Evolutionary conservation across 2,888 invertebrate genomes (phyloP).

Genomic region (Amphiduros pacificus): DNA sequence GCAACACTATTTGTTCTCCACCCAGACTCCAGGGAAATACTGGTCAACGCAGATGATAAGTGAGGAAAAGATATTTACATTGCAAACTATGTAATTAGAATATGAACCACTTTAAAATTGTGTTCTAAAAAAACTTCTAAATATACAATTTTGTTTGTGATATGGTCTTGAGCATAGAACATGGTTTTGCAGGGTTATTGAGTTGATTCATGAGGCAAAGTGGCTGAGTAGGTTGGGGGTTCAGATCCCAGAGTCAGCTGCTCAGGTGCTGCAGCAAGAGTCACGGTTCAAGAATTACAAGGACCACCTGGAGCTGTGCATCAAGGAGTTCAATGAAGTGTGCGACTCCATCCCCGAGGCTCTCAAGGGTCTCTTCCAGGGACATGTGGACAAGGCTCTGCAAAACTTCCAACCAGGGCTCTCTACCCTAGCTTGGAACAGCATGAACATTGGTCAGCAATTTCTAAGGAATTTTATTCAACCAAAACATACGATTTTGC

Average conservation of each 20-base stretch:
- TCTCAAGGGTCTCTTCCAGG: conserved; percentile 46
- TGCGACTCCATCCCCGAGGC: conserved; percentile 47
- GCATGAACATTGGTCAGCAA: conserved; percentile 59
- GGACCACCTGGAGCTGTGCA: conserved; percentile 53
- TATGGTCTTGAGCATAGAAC: conserved; percentile 5
- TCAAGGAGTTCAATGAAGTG: conserved; percentile 46
- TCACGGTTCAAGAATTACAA: conserved; percentile 56
- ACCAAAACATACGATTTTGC: too few species aligned
- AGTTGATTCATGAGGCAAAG: conserved; percentile 57
- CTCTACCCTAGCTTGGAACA: conserved; percentile 57
- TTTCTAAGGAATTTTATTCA: too few species aligned
- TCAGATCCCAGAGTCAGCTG: conserved; percentile 54
- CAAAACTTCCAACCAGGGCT: conserved; percentile 56
- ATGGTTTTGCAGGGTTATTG: conserved; percentile 53
- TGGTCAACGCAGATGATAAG: conserved; percentile 57
- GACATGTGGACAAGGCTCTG: conserved; percentile 47
- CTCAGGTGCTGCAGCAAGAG: conserved; percentile 53
- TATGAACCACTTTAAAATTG: too few species aligned
- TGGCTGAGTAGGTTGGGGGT: conserved; percentile 57
- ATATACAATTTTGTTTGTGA: too few species aligned
- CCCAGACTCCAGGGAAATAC: conserved; percentile 47
- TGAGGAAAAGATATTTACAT: too few species aligned
- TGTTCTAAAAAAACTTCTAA: too few species aligned
- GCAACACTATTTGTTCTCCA: conserved; percentile 54
- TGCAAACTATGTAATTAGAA: too few species aligned